Base-by-base conservation (phyloP, 2,888 invertebrate species). In the Corbicula japonica region DNA sequence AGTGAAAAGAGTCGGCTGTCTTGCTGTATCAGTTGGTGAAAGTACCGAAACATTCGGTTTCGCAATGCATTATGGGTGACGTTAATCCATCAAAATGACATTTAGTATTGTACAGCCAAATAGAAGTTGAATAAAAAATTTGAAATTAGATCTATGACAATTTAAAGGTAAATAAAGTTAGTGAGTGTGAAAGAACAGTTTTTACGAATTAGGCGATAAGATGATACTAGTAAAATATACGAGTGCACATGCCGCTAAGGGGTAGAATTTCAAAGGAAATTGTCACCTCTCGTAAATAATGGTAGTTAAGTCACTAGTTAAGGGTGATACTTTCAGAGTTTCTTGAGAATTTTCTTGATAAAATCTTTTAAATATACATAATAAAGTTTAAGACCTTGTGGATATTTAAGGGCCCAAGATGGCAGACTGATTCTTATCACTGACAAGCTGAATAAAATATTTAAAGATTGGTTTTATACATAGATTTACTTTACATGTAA, bases 41-140 rank as follows among this genome's bases (percentile, higher is more conserved):
- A 23, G 61, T 44, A 44, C 44, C 44, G 18, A 44, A 44, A 30
- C 46, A 46, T 21, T 38, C 38, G 50, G 34, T 65, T 34, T 65
- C 35, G 38, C 38, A 41, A n/a, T 66, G 41, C 41, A 54, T 23
- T 35, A 15, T 52, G 41, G 54, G 54, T 28, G 38, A 52, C 54
- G 52, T 66, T 38, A 66, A 66, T 66, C 54, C 35, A 66, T 66
- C 66, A 66, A 38, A 26, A 15, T 66, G 66, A 54, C 66, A 30
- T 54, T 26, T 38, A 38, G 52, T 35, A 66, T 66, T 66, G 38
- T 54, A 66, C 41, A 28, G 28, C 41, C 58, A 58, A 35, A 58
- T 58, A 58, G 28, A 23, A 58, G 58, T 58, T 34, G 58, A 58
- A 58, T 58, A 58, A 58, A 58, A n/a, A 54, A 58, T 30, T 35